Base-by-base conservation (phyloP, 2,888 invertebrate genomes). In the Mythimna albipuncta region DNA sequence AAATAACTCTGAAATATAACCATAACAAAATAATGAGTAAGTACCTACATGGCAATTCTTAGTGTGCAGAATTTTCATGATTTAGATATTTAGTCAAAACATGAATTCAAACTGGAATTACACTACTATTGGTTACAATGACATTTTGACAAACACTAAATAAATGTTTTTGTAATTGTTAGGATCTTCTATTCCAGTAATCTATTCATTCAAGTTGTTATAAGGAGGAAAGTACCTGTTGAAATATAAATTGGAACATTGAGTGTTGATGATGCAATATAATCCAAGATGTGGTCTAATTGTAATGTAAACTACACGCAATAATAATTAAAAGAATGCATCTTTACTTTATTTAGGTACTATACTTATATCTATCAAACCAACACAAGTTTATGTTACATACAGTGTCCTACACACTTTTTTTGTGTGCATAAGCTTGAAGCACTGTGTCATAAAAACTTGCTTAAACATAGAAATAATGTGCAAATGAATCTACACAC, bases 261-360 rank as follows among this genome's bases (percentile, higher is more conserved):
- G 16, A 67, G 9, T 9, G 35, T 44, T 50, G n/a, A 26, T 41
- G 47, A 57, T 68, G 16, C 10, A 61, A 76, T 57, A 2, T 16
- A 76, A n/a, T 57, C 4, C 16, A 21, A 16, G 38, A 74, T 54
- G 10, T 54, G 44, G 26, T 76, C n/a, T 54, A 19, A 59, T 44
- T 58, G 58, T 67, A 68, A 68, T 47, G 58, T 73, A 16, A 7
- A 58, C 11, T 5, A 47, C 47, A 16, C 0, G 2, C 6, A 2
- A 58, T 71, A 6, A 19, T n/a, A 38, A 19, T 44, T 5, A 0
- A 2, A 54, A 38, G 9, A 19, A 58, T 2, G n/a, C 32, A 50
- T 59, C 32, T 35, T 21, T 13, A 38, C 32, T 47, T 50, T 64
- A 50, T 38, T 32, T 64, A 64, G 9, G n/a, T 64, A n/a, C 11